Evolutionary conservation across 2,797 vertebrate genomes (phyloP), one percentile per base, ranked within the genome.

Genomic region (Clarias pachynema): DNA sequence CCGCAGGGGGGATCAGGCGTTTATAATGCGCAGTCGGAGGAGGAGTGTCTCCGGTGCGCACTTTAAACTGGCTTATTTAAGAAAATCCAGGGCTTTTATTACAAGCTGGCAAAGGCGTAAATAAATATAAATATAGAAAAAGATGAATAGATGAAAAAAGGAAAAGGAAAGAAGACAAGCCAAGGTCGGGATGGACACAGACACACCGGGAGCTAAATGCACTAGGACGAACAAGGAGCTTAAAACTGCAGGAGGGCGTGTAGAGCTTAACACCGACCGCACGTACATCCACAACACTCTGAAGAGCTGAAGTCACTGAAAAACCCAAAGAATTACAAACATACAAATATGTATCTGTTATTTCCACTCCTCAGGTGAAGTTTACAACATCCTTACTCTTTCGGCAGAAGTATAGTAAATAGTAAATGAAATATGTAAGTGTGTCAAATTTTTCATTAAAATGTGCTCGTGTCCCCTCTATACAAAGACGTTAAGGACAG

Each of bases 81-180:
- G 74, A 77, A 59, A 49, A 73, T 73, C 40, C 40, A 26, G 18
- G 18, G 9, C 26, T 31, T 75, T 77, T 77, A 77, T 77, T 9
- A 22, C 18, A 5, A 18, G 16, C 53, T 77, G 53, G 73, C 16
- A 57, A 75, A 57, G 57, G 7, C n/a, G 9, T 75, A 10, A 26
- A 16, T 26, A 73, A 72, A 22, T n/a, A 62, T 22, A 53, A 26
- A 44, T 37, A 22, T 0, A 37, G 37, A 37, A 37, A 37, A 37
- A 37, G 37, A 37, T 5, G 5, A 37, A 37, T 37, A 37, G 0
- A 56, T 12, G 37, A 37, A 72, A 72, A 4, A 31, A 59, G 53
- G 44, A n/a, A 14, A 74, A 74, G 15, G n/a, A 9, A 8, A 62
- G 59, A 20, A 69, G 37, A 12, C 22, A 14, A 44, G 37, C 12